These are phyloP conservation scores for Drosophila ercepeae DNA, from an alignment of 1,140 invertebrate genomes.

Conservation along the genomic window DNA sequence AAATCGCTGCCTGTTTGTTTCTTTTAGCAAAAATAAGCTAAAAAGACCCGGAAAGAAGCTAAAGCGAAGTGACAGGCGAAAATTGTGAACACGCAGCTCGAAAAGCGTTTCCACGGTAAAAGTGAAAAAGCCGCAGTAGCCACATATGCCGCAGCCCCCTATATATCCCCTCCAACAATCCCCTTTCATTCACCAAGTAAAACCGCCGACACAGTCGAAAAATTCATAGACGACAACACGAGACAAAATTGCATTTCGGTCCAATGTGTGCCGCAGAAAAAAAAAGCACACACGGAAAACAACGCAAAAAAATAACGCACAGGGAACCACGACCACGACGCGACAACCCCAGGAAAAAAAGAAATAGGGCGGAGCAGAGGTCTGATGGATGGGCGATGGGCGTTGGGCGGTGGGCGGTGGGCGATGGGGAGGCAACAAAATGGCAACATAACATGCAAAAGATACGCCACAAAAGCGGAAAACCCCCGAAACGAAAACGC, in stretches of 20 bases:
- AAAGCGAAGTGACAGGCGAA: slow-evolving; percentile 53
- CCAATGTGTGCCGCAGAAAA: slow-evolving; percentile 62
- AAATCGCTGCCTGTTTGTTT: slow-evolving; percentile 55
- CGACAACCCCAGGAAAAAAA: slow-evolving; percentile 33
- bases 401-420: no score
- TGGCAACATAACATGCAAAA: slow-evolving; percentile 77
- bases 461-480: slow-evolving; percentile 79
- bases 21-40: slow-evolving; percentile 4
- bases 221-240: slow-evolving; percentile 79
- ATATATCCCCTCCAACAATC: background rate
- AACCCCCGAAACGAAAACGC: slow-evolving; percentile 38
- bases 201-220: slow-evolving; percentile 64
- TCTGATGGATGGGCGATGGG: background rate
- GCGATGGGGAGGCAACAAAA: slow-evolving; percentile 47
- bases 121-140: slow-evolving; percentile 80
- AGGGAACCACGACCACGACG: slow-evolving; percentile 47
- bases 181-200: slow-evolving; percentile 9
- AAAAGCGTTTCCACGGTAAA: slow-evolving; percentile 67
- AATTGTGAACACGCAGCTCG: slow-evolving; percentile 66
- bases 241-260: slow-evolving; percentile 76
- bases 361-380: slow-evolving; percentile 10
- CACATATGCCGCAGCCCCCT: slow-evolving; percentile 55
- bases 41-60: slow-evolving; percentile 18
- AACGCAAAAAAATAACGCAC: slow-evolving; percentile 6
- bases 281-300: slow-evolving; percentile 10